Conservation (phyloP, 37 sponge, comb jelly and placozoan species). For the Cliona cf. orientalis region DNA sequence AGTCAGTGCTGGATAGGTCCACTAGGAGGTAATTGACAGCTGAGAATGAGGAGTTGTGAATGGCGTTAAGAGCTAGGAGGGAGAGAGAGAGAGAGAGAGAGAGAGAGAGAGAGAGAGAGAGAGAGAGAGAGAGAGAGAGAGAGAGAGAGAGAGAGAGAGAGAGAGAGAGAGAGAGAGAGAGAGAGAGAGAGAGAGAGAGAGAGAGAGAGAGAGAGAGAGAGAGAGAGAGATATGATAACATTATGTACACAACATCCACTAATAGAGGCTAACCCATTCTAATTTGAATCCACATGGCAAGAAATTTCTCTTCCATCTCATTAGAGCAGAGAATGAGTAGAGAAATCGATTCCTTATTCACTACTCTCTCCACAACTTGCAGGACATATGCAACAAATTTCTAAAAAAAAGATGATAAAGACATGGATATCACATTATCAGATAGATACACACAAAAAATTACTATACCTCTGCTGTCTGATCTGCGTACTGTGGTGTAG, state of each 20-base stretch:
- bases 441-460: background rate
- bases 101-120: constrained; percentile 25
- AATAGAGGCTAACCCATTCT: constrained; percentile 20
- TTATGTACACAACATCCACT: background rate
- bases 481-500: background rate
- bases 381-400: background rate
- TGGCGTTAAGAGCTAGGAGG: background rate
- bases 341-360: background rate
- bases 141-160: background rate
- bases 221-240: background rate
- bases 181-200: background rate
- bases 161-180: constrained; percentile 2
- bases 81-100: constrained; percentile 27
- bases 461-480: background rate
- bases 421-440: background rate
- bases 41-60: background rate
- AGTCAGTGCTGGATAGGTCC: background rate
- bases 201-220: background rate
- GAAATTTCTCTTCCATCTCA: constrained; percentile 14
- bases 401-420: background rate
- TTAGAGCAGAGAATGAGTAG: constrained; percentile 19
- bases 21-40: background rate
- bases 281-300: constrained; percentile 35
- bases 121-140: background rate
- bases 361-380: background rate